These are phyloP conservation scores for Mimumesa dahlbomi DNA, from an alignment of 2,888 invertebrate genomes.

Conservation along the genomic window DNA sequence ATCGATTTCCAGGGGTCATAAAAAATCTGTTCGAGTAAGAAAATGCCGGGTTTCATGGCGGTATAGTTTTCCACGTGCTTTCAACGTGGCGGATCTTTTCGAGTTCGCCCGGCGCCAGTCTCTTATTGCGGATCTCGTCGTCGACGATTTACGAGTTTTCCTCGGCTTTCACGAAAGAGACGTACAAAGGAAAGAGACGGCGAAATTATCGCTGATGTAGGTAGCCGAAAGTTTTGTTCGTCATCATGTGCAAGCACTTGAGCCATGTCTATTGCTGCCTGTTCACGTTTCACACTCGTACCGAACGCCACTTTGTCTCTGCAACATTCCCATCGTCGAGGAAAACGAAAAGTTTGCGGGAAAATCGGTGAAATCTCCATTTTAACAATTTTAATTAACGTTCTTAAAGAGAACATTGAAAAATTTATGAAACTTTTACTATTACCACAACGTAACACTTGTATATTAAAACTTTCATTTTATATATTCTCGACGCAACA, in stretches of 20 bases:
- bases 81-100: neutral
- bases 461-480: no score
- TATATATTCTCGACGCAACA: no score
- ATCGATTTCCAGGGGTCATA: no score
- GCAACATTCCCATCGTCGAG: no score
- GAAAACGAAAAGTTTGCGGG: no score
- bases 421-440: no score
- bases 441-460: no score
- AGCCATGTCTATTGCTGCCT: slow-evolving; percentile 53
- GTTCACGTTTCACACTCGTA: slow-evolving; percentile 62
- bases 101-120: slow-evolving; percentile 51
- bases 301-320: slow-evolving; percentile 4
- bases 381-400: no score
- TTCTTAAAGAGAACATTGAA: no score
- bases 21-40: no score
- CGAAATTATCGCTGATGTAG: slow-evolving; percentile 56
- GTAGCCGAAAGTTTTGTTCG: slow-evolving; percentile 50
- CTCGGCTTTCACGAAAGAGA: slow-evolving; percentile 22
- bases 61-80: neutral
- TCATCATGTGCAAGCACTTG: slow-evolving; percentile 67
- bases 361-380: no score
- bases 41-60: no score
- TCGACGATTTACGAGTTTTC: slow-evolving; percentile 60
- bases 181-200: slow-evolving; percentile 13
- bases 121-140: slow-evolving; percentile 24